A percentile compares a stretch with the other conserved stretches of the same genome.
Conservation (phyloP, 2,888 invertebrate species). For the Drosophila melanocephala region DNA sequence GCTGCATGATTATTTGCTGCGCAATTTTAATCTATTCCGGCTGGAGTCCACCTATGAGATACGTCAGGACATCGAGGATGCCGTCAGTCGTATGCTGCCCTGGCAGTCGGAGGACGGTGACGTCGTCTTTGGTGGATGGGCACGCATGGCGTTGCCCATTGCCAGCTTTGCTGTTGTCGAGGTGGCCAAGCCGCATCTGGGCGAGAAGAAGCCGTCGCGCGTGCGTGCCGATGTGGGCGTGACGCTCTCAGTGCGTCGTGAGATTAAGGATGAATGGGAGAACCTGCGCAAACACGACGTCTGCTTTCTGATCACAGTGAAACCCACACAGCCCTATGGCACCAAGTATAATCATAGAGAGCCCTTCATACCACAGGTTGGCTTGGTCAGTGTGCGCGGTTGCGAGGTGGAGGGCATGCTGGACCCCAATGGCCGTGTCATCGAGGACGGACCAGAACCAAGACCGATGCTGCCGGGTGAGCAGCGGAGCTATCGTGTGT, state of each 20-base stretch:
- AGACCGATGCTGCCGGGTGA: slow-evolving; percentile 95
- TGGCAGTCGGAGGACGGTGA: slow-evolving; percentile 96
- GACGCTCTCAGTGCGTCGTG: slow-evolving; percentile 94
- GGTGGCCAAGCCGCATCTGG: slow-evolving; percentile 95
- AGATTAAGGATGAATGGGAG: slow-evolving; percentile 99
- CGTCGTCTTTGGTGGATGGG: slow-evolving; percentile 98
- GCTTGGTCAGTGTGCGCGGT: slow-evolving; percentile 95
- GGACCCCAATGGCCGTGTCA: slow-evolving; percentile 96
- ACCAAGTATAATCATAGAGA: slow-evolving; percentile 93
- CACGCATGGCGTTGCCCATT: slow-evolving; percentile 98
- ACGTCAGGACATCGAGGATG: slow-evolving; percentile 98
- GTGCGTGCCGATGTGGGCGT: slow-evolving; percentile 98
- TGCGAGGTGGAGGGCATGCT: slow-evolving; percentile 99
- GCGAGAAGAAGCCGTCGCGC: slow-evolving; percentile 97
- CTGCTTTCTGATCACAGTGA: slow-evolving; percentile 97
- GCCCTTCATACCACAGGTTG: slow-evolving; percentile 96
- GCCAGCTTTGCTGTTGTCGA: slow-evolving; percentile 97
- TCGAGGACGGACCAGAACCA: slow-evolving; percentile 98
- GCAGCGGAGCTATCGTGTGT: slow-evolving; percentile 95
- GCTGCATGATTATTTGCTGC: slow-evolving; percentile 97
- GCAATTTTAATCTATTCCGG: slow-evolving; percentile 98
- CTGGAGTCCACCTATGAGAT: slow-evolving; percentile 98
- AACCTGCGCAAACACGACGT: slow-evolving; percentile 98
- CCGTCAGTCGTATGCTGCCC: slow-evolving; percentile 96
- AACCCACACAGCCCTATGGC: slow-evolving; percentile 93